Evolutionary conservation across 2,797 vertebrate genomes (phyloP).

Genomic region (Pseudotriccus pelzelni): DNA sequence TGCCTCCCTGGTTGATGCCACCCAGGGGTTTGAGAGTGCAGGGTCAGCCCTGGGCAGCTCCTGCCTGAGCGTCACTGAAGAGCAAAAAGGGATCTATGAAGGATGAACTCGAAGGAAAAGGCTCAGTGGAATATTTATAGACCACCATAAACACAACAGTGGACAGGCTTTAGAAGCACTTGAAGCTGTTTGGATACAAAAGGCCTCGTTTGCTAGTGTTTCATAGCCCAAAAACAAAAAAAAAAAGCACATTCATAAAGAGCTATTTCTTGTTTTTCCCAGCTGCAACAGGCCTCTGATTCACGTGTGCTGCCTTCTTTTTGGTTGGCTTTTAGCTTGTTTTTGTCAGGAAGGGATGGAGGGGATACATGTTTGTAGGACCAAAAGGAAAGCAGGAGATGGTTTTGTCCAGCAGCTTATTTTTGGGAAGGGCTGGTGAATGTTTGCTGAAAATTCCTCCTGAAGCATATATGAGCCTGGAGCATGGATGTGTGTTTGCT

Average conservation of each 20-base stretch:
- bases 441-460: not conserved
- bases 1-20: not conserved
- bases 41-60: not conserved
- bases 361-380: fast-evolving
- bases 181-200: not conserved
- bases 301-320: not conserved
- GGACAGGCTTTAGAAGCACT: not conserved
- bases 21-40: not conserved
- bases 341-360: not conserved
- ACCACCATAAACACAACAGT: not conserved
- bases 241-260: not conserved
- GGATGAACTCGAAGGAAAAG: not conserved
- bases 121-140: not conserved
- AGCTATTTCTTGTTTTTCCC: not conserved
- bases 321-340: not conserved
- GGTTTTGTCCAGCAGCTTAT: fast-evolving
- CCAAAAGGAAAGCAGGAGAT: not conserved
- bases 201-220: not conserved
- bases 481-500: not conserved
- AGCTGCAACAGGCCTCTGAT: not conserved
- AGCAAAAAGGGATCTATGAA: not conserved
- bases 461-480: not conserved
- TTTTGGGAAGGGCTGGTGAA: not conserved
- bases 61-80: not conserved
- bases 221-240: not conserved